Evolutionary conservation across 2,888 invertebrate genomes (phyloP), one percentile per base, ranked within the genome.

Genomic region (Panopea generosa): DNA sequence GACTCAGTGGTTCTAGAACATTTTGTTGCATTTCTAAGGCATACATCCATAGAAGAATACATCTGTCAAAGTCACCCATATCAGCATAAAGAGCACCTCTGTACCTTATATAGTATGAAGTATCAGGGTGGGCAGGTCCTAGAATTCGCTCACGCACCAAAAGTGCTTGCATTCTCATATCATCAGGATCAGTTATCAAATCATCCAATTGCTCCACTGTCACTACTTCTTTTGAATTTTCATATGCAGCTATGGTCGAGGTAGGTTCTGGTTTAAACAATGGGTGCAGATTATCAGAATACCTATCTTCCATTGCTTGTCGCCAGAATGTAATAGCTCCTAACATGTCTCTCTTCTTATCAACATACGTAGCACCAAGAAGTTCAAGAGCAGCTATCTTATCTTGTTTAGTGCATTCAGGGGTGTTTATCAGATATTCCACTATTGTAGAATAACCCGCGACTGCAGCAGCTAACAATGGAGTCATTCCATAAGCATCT

Each of bases 401-500:
- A 55, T 93, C 93, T 87, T 95, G 59, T 40, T 81, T 82, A 9
- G 95, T 95, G 45, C 97, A 96, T 79, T 94, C 94, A 3, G 77
- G 63, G 33, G 88, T 73, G 14, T 73, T 65, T 84, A 97, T 97
- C 80, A 98, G 95, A 93, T 97, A 97, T 93, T 98, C 97, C 62
- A 98, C 98, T 86, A 98, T 97, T 91, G 96, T 96, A 82, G 96
- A 95, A 94, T 98, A 97, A 76, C 98, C 99, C 33, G 97, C 96
- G 45, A 98, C 96, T 65, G 94, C 93, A 33, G 98, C 98, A 69
- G 98, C 97, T 90, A 99, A 94, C 73, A 99, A 94, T 24, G 99
- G 99, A 49, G 98, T 98, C 96, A 99, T 98, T 79, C 97, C 98
- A 92, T 97, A 98, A 20, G 97, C 96, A 93, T 99, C 98, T 29